A percentile compares a stretch with the other conserved stretches of the same genome.
phyloP scores from a whole-genome alignment of 2,113 vertebrate species.

The Phaethon lepturus region DNA sequence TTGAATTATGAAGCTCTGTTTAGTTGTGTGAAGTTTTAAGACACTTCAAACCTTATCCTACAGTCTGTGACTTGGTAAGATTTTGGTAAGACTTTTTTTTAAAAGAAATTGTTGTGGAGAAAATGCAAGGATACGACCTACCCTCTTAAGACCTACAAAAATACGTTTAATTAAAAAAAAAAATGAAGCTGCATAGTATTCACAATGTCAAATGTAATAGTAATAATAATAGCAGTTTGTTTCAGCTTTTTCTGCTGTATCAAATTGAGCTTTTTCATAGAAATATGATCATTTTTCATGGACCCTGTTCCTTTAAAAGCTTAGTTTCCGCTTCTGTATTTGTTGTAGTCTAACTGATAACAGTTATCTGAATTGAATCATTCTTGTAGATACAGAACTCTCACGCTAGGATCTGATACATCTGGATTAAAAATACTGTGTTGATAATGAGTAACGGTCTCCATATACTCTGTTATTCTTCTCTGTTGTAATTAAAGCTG shows the following conservation, averaged over 20 bases:
- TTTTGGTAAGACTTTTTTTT: background rate
- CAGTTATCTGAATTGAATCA: conserved; percentile 3
- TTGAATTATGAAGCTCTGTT: background rate
- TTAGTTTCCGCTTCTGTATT: background rate
- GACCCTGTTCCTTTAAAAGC: background rate
- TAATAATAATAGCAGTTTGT: background rate
- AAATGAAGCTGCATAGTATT: background rate
- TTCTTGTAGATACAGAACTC: conserved; percentile 20
- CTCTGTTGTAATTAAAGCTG: conserved; percentile 36
- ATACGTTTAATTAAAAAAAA: background rate
- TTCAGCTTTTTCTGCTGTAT: background rate
- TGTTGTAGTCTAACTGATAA: conserved; percentile 44
- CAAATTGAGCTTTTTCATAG: background rate
- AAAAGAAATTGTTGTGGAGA: background rate
- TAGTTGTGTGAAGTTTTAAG: background rate
- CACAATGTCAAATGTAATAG: background rate
- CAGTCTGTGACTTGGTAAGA: background rate
- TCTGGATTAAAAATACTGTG: conserved; percentile 12
- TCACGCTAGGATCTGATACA: background rate
- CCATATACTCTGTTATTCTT: background rate
- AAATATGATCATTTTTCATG: background rate
- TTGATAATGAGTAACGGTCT: conserved; percentile 1
- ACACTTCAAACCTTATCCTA: background rate
- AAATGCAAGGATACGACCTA: background rate
- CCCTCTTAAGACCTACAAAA: background rate